Conservation (phyloP, 1,140 invertebrate genomes). For the Drosophila ohnishii region DNA sequence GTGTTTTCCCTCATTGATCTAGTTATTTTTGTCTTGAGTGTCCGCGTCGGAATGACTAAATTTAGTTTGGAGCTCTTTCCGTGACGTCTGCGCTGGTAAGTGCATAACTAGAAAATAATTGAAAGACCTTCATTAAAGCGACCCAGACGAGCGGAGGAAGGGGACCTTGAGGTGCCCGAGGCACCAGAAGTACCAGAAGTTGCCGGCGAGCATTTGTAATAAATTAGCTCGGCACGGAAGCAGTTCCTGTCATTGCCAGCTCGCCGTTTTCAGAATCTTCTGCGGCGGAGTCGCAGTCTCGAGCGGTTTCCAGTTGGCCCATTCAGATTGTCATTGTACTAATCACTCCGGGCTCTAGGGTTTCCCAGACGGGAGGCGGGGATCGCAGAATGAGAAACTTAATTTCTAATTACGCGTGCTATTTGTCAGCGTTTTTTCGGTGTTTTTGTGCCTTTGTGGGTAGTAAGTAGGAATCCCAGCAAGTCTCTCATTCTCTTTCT, state of each 20-base stretch:
- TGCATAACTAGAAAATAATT: slow-evolving; percentile 53
- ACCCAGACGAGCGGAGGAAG: slow-evolving; percentile 13
- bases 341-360: slow-evolving; percentile 43
- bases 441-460: slow-evolving; percentile 25
- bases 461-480: slow-evolving; percentile 6
- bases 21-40: slow-evolving; percentile 1
- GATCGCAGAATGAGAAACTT: slow-evolving; percentile 57
- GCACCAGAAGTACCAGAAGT: slow-evolving; percentile 28
- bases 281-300: slow-evolving; percentile 21
- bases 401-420: slow-evolving; percentile 79
- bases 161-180: background rate
- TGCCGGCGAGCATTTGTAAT: slow-evolving; percentile 48
- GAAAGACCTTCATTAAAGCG: slow-evolving; percentile 51
- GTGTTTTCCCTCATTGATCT: slow-evolving; percentile 8
- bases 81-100: slow-evolving; percentile 31
- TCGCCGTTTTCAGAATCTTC: slow-evolving; percentile 24
- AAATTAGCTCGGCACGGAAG: slow-evolving; percentile 60
- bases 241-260: slow-evolving; percentile 59
- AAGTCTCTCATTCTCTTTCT: slow-evolving; percentile 1
- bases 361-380: background rate
- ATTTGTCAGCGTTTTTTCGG: slow-evolving; percentile 74
- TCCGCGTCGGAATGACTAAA: slow-evolving; percentile 22
- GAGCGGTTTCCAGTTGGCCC: slow-evolving; percentile 51
- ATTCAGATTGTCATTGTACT: slow-evolving; percentile 61
- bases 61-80: slow-evolving; percentile 46